These are phyloP conservation scores for Lucifuga dentata DNA, from an alignment of 2,113 vertebrate species.

Conservation along the genomic window DNA sequence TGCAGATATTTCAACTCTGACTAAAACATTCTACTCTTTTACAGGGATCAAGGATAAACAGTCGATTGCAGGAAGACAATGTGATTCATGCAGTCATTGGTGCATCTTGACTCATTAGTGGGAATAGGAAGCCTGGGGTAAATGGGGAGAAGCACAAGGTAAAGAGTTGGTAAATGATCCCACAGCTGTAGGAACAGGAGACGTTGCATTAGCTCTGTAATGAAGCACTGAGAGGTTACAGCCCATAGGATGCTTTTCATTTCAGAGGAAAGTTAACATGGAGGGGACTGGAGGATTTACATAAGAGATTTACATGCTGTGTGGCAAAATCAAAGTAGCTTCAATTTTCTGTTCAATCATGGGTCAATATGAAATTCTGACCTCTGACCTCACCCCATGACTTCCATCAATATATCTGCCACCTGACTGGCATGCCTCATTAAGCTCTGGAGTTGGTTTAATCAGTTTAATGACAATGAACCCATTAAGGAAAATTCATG, in stretches of 20 bases:
- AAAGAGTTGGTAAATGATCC: slow-evolving; percentile 68
- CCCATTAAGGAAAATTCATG: slow-evolving; percentile 51
- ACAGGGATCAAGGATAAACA: slow-evolving; percentile 37
- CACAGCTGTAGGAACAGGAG: slow-evolving; percentile 66
- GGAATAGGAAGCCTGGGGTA: slow-evolving; percentile 50
- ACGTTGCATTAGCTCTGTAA: slow-evolving; percentile 71
- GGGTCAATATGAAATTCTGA: slow-evolving; percentile 43
- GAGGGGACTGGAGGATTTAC: slow-evolving; percentile 8
- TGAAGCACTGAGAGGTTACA: slow-evolving; percentile 54
- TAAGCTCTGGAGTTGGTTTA: slow-evolving; percentile 33
- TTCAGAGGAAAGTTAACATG: slow-evolving; percentile 11
- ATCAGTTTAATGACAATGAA: slow-evolving; percentile 56
- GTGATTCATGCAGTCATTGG: slow-evolving; percentile 34
- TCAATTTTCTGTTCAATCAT: slow-evolving; percentile 9
- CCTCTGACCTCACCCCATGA: slow-evolving; percentile 39
- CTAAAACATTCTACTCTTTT: slow-evolving; percentile 38
- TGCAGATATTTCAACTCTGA: slow-evolving; percentile 45
- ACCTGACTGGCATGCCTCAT: slow-evolving; percentile 47
- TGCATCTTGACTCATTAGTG: slow-evolving; percentile 58
- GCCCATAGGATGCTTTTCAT: slow-evolving; percentile 33
- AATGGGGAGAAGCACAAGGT: slow-evolving; percentile 60
- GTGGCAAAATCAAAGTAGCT: slow-evolving; percentile 18
- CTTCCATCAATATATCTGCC: slow-evolving; percentile 31
- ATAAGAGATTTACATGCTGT: background rate
- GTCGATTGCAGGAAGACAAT: slow-evolving; percentile 42